These are phyloP conservation scores for Microcaecilia unicolor DNA, from an alignment of 2,797 vertebrate genomes.

Conservation along the genomic window DNA sequence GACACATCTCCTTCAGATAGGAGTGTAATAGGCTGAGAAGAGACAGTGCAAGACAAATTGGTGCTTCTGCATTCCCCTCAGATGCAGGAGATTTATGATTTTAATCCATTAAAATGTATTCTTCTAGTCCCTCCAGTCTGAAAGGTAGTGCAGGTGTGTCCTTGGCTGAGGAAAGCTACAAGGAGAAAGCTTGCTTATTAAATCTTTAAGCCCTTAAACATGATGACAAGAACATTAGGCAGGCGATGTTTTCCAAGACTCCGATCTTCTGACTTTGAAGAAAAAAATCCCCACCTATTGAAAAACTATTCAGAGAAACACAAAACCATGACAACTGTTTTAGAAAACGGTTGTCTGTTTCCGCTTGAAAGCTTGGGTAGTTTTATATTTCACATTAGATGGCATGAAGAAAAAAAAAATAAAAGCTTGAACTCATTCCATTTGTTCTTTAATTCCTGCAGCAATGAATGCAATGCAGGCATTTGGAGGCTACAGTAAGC, in stretches of 20 bases:
- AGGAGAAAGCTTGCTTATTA: slow-evolving; percentile 14
- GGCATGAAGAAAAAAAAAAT: too few relatives aligned
- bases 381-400: too few relatives aligned
- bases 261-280: slow-evolving; percentile 12
- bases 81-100: slow-evolving; percentile 18
- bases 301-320: too few relatives aligned
- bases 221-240: slow-evolving; percentile 9
- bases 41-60: slow-evolving; percentile 14
- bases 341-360: too few relatives aligned
- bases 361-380: too few relatives aligned
- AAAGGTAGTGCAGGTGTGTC: slow-evolving; percentile 10
- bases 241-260: slow-evolving; percentile 12
- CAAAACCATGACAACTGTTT: too few relatives aligned
- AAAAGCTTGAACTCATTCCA: too few relatives aligned
- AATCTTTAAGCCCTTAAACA: slow-evolving; percentile 20
- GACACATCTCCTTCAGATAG: slow-evolving; percentile 8
- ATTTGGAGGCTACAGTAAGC: too few relatives aligned
- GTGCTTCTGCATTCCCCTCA: slow-evolving; percentile 21
- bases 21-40: slow-evolving; percentile 23
- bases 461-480: too few relatives aligned
- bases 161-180: slow-evolving; percentile 16
- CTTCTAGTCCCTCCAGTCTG: slow-evolving; percentile 20
- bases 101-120: slow-evolving; percentile 30
- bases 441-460: too few relatives aligned
- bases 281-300: not conserved